Evolutionary conservation across 2,113 vertebrate species (phyloP), one percentile per base, ranked within the genome.

Genomic region (Talpa occidentalis): DNA sequence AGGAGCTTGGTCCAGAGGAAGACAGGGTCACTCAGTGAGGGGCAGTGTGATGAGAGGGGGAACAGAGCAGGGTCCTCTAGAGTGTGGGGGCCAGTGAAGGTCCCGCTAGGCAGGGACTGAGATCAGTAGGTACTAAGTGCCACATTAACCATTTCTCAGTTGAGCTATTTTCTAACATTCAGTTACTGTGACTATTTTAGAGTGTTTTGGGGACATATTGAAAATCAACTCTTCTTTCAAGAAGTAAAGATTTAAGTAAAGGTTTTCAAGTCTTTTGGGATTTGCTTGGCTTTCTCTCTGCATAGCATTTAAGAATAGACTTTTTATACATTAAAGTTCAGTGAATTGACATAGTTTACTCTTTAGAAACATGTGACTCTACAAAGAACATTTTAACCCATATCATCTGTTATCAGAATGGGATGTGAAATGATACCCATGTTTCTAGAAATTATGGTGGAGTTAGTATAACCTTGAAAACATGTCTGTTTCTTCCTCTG

Each of bases 361-460:
- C 24, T 82, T 74, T 70, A 84, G 60, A 93, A 84, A 83, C 1
- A 15, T 22, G 1, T 40, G 76, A 74, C 59, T 94, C 92, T 66
- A 66, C n/a, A 35, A 47, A 93, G 80, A 47, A 59, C 16, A 59
- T 70, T 76, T 93, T 49, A 47, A 35, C 87, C 66, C 6, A 19
- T 87, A 76, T 88, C 47, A 72, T 60, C 44, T 78, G 26, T 69
- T 90, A 79, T 67, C 88, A 87, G 44, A 76, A 56, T 47, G 8
- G n/a, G n/a, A 78, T 93, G 21, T 11, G 28, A 84, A 94, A 94
- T 89, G 83, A 42, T 35, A 83, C 93, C 49, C 73, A 49, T 73
- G 56, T 85, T 91, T 76, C 59, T 24, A 35, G 49, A 87, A 60
- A 60, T 44, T 42, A n/a, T 49, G 40, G 59, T 24, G 24, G 35